Conservation (phyloP, 2,888 invertebrate genomes). For the Pterostichus niger region DNA sequence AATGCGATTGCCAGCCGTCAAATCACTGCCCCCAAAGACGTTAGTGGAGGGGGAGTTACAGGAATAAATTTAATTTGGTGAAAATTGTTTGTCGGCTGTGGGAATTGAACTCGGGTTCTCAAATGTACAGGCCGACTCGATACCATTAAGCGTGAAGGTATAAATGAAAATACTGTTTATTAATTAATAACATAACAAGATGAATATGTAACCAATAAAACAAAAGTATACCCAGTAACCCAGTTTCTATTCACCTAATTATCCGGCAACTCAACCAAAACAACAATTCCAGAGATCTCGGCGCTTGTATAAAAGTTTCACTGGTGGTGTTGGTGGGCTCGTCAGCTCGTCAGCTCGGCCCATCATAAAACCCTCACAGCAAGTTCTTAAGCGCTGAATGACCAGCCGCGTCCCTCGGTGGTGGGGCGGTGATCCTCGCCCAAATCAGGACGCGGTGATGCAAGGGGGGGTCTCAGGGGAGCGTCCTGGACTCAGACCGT, state of each 20-base stretch:
- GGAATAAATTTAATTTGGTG: too few species aligned
- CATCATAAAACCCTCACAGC: constrained; percentile 42
- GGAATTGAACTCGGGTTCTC: too few species aligned
- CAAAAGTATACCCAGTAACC: background rate
- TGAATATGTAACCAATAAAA: too few species aligned
- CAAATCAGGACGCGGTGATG: too few species aligned
- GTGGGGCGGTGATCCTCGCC: too few species aligned
- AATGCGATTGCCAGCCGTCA: too few species aligned
- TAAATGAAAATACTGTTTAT: background rate
- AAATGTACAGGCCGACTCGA: too few species aligned
- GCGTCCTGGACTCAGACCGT: background rate
- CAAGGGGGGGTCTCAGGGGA: background rate
- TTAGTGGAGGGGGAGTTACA: too few species aligned
- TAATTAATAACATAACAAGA: background rate
- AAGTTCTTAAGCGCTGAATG: constrained; percentile 35
- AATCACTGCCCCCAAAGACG: too few species aligned
- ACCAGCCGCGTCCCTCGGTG: constrained; percentile 1
- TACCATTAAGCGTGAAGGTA: too few species aligned
- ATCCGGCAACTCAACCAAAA: constrained; percentile 17
- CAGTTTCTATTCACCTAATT: constrained; percentile 3
- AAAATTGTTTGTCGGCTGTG: too few species aligned
- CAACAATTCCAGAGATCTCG: background rate
- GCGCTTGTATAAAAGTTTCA: constrained; percentile 15
- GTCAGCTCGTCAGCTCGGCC: constrained; percentile 22
- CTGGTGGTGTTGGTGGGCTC: background rate